Percentiles rank a stretch among this genome's conserved stretches.
Conservation (phyloP, 2,113 vertebrate species). For the Burhinus bistriatus region DNA sequence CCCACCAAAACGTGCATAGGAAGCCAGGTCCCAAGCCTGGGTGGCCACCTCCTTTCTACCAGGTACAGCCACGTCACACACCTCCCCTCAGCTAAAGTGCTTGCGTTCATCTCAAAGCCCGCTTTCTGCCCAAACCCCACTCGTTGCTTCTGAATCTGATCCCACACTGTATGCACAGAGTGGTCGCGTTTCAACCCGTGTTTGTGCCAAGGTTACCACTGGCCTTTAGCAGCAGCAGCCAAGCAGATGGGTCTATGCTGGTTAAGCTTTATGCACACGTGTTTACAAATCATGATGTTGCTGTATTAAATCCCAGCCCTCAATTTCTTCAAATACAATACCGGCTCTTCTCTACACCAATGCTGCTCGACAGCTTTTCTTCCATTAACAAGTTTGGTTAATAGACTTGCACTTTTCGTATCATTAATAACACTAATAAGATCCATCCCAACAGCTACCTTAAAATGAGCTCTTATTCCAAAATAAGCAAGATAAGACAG, state of each 20-base stretch:
- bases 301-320: not conserved
- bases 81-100: not conserved
- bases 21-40: not conserved
- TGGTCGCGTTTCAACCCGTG: not conserved
- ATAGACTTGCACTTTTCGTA: not conserved
- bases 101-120: fast-evolving
- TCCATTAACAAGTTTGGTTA: not conserved
- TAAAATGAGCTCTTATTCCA: not conserved
- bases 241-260: fast-evolving
- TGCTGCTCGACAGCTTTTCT: not conserved
- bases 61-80: not conserved
- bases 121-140: not conserved
- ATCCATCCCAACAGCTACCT: not conserved
- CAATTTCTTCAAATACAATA: not conserved
- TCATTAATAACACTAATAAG: not conserved
- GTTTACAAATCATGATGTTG: not conserved
- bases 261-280: fast-evolving
- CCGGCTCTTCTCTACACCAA: not conserved
- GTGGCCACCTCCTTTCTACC: not conserved
- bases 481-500: not conserved
- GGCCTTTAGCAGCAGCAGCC: not conserved
- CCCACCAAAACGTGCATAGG: too few relatives aligned
- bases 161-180: fast-evolving
- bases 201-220: not conserved
- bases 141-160: fast-evolving